A percentile compares a stretch with the other conserved stretches of the same genome.
These are phyloP conservation scores for Oplegnathus fasciatus DNA, from an alignment of 2,113 vertebrate genomes.

Conservation along the genomic window DNA sequence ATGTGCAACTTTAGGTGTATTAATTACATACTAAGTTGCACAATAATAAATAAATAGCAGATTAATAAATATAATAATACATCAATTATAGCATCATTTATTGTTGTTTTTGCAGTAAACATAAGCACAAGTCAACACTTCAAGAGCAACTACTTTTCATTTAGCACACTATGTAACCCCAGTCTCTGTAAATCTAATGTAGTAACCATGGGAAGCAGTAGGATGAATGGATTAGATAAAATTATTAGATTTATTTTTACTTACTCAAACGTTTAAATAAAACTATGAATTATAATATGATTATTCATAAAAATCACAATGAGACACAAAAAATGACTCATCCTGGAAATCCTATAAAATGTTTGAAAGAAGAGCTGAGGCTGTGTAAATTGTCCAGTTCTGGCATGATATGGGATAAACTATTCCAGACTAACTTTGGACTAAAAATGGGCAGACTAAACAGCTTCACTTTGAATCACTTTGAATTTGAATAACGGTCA, in stretches of 20 bases:
- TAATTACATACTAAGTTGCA: too few relatives aligned
- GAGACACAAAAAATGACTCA: not conserved
- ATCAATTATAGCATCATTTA: too few relatives aligned
- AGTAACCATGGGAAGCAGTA: too few relatives aligned
- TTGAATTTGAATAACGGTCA: not conserved
- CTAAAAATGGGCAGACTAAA: not conserved
- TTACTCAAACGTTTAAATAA: not conserved
- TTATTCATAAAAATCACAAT: not conserved
- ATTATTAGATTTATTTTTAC: not conserved
- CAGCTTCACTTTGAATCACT: not conserved
- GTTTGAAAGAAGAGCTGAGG: not conserved
- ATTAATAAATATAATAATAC: too few relatives aligned
- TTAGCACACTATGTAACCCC: too few relatives aligned
- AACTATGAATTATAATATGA: not conserved
- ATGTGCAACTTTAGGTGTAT: too few relatives aligned
- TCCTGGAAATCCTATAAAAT: not conserved
- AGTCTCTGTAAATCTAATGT: too few relatives aligned
- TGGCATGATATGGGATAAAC: not conserved
- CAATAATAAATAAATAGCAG: too few relatives aligned
- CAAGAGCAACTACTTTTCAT: too few relatives aligned
- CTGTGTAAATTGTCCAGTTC: not conserved
- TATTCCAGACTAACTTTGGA: not conserved
- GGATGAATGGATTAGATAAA: too few relatives aligned
- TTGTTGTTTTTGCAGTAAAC: too few relatives aligned
- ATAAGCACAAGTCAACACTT: too few relatives aligned